Evolutionary conservation across 2,888 invertebrate genomes (phyloP).

Genomic region (Carterocephalus palaemon): DNA sequence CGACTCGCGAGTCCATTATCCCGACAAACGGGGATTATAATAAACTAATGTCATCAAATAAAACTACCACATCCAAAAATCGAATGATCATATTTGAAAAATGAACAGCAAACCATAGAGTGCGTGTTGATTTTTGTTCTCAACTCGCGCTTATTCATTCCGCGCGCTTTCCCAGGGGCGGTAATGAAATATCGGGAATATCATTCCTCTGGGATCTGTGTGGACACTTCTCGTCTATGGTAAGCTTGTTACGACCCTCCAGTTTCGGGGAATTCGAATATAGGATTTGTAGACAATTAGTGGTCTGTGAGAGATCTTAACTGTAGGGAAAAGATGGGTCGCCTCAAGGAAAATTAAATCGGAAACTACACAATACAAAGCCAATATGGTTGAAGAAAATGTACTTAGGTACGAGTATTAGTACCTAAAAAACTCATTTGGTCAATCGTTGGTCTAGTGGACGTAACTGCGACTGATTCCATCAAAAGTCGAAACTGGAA

Average conservation of each 20-base stretch:
- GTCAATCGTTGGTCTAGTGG: no score
- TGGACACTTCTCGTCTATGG: constrained; percentile 48
- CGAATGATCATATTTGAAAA: constrained; percentile 30
- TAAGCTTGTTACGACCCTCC: constrained; percentile 62
- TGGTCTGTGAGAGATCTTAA: constrained; percentile 5
- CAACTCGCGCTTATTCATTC: constrained; percentile 48
- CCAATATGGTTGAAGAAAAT: no score
- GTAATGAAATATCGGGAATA: constrained; percentile 39
- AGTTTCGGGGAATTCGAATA: constrained; percentile 16
- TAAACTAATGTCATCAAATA: no score
- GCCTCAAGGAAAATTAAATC: no score
- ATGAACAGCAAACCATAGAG: constrained; percentile 53
- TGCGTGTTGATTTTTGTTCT: constrained; percentile 76
- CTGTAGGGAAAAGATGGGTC: no score
- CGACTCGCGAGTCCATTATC: no score
- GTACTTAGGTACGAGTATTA: no score
- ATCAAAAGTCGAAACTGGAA: no score
- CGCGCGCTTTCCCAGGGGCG: constrained; percentile 52
- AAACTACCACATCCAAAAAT: constrained; percentile 39
- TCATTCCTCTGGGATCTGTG: constrained; percentile 52
- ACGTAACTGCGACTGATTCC: no score
- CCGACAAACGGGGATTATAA: no score
- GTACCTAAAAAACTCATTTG: no score
- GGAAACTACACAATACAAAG: no score
- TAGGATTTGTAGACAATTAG: constrained; percentile 22